These are phyloP conservation scores for Caiman crocodilus DNA, from an alignment of 2,797 vertebrate species.

Conservation along the genomic window DNA sequence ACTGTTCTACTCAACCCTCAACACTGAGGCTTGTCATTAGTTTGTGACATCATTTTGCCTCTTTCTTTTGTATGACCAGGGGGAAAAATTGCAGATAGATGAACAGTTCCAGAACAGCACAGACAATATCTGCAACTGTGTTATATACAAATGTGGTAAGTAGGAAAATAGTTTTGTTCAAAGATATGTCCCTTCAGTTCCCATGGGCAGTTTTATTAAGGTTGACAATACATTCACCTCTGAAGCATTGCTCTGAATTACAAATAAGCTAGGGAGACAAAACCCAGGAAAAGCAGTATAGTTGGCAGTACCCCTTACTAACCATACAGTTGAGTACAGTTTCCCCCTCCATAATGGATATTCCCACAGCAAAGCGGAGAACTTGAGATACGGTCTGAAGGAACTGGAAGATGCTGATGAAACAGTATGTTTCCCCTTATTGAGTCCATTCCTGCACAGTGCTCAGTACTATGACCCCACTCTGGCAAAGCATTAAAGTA, in stretches of 20 bases:
- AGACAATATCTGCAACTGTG: constrained; percentile 91
- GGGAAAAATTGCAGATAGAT: constrained; percentile 91
- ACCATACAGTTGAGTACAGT: neutral
- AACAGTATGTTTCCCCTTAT: neutral
- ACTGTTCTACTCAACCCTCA: neutral
- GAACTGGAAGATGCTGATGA: neutral
- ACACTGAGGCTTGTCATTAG: neutral
- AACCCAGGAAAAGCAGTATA: neutral
- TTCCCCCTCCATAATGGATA: neutral
- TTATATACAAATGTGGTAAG: constrained; percentile 93
- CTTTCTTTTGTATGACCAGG: constrained; percentile 77
- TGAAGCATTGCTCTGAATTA: neutral
- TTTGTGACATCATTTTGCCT: neutral
- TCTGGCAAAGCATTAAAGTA: neutral
- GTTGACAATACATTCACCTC: neutral
- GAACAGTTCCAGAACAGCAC: constrained; percentile 85
- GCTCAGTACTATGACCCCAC: neutral
- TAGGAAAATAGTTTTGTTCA: constrained; percentile 10
- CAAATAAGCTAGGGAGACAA: neutral
- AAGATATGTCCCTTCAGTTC: neutral
- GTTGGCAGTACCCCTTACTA: neutral
- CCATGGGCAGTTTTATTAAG: neutral
- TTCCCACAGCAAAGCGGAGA: neutral
- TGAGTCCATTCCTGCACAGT: neutral
- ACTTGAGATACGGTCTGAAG: neutral